Evolutionary conservation across 2,888 invertebrate genomes (phyloP), one percentile per base, ranked within the genome.

Genomic region (Entomobrya multifasciata): DNA sequence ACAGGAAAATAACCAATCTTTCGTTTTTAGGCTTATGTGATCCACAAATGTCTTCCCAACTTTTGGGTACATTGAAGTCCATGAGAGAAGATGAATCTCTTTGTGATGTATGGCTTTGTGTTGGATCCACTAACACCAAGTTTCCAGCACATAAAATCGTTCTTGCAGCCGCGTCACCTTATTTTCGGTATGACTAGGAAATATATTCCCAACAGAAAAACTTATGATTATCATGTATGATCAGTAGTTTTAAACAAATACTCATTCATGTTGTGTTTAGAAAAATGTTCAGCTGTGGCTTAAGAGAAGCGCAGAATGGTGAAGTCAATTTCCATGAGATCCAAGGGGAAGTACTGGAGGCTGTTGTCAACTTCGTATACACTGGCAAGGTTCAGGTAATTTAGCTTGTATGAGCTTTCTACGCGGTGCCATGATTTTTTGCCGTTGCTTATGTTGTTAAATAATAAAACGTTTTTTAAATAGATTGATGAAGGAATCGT

Each of bases 131-230:
- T 44, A 78, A 87, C 10, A 89, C 89, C 10, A 89, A 86, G 55
- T 89, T 89, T 80, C 89, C 90, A 78, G 93, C 93, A 41, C 93
- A 93, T 88, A 92, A 92, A 89, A 92, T 92, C 41, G 92, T 93
- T 1, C 91, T 93, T 5, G 92, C 93, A 72, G 93, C 93, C 17
- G 92, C 93, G 4, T 93, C 93, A 87, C 92, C 93, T 15, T 93
- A 93, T 90, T 93, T 93, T 88, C 92, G 90, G 91, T 91, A 86
- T n/a, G n/a, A n/a, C n/a, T n/a, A n/a, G n/a, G n/a, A n/a, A n/a
- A n/a, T n/a, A n/a, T n/a, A n/a, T n/a, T n/a, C n/a, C n/a, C n/a
- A n/a, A n/a, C n/a, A n/a, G n/a, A n/a, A n/a, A n/a, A n/a, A n/a
- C n/a, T n/a, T n/a, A n/a, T n/a, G n/a, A n/a, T n/a, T n/a, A n/a